A percentile compares a stretch with the other conserved stretches of the same genome.
These are phyloP conservation scores for Archocentrus centrarchus DNA, from an alignment of 2,113 vertebrate genomes.

Conservation along the genomic window DNA sequence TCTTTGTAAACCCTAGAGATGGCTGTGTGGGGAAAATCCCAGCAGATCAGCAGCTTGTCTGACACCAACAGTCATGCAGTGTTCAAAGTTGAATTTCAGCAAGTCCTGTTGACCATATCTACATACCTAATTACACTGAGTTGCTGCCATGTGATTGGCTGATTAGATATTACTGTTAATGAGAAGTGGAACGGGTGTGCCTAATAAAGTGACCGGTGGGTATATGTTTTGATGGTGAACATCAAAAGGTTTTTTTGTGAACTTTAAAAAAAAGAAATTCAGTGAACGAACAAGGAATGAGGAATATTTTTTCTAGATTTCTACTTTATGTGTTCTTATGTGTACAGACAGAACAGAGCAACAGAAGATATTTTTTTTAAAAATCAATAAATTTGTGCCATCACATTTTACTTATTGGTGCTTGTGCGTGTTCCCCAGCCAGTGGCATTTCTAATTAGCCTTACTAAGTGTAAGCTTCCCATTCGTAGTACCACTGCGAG, in stretches of 20 bases:
- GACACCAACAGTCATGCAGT: no score
- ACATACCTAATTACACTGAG: not conserved
- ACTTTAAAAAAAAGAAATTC: not conserved
- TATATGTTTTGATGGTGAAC: not conserved
- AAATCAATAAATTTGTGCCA: not conserved
- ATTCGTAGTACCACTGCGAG: slow-evolving; percentile 31
- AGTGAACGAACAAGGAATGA: not conserved
- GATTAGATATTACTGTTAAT: not conserved
- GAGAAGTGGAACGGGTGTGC: not conserved
- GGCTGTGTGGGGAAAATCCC: not conserved
- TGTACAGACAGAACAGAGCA: not conserved
- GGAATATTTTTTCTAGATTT: not conserved
- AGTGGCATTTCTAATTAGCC: slow-evolving; percentile 61
- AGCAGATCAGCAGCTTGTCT: not conserved
- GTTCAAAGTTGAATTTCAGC: not conserved
- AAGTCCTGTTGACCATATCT: not conserved
- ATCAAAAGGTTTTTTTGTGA: no score
- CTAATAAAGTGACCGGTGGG: not conserved
- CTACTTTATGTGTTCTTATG: not conserved
- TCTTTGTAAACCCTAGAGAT: not conserved
- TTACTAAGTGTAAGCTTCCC: slow-evolving; percentile 52
- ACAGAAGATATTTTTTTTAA: not conserved
- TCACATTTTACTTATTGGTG: slow-evolving; percentile 23
- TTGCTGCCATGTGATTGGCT: not conserved
- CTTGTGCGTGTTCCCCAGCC: slow-evolving; percentile 22